Percentiles rank a stretch among this genome's conserved stretches.
Conservation (phyloP, 2,797 vertebrate species). For the Scomberomorus guttatus region DNA sequence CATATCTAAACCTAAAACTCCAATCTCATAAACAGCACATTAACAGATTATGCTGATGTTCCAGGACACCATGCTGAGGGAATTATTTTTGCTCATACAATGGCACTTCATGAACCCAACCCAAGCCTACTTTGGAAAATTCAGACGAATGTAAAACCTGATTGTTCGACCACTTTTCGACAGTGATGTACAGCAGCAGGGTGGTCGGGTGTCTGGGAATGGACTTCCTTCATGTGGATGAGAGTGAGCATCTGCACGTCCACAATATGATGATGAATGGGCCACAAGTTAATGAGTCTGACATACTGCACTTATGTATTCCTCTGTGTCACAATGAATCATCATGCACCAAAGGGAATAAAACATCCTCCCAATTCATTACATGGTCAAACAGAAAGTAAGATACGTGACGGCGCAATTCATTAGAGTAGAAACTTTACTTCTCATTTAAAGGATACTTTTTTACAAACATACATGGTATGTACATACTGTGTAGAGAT, state of each 20-base stretch:
- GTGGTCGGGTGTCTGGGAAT: slow-evolving; percentile 23
- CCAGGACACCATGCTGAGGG: slow-evolving; percentile 31
- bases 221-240: slow-evolving; percentile 8
- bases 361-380: slow-evolving; percentile 21
- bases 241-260: slow-evolving; percentile 66
- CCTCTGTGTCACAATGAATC: slow-evolving; percentile 61
- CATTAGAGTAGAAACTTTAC: slow-evolving; percentile 67
- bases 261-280: slow-evolving; percentile 60
- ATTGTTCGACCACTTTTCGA: slow-evolving; percentile 9
- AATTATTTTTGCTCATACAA: slow-evolving; percentile 50
- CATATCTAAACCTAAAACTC: slow-evolving; percentile 24
- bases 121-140: slow-evolving; percentile 19
- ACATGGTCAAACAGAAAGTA: slow-evolving; percentile 25
- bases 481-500: neutral
- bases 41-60: slow-evolving; percentile 61
- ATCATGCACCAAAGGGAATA: slow-evolving; percentile 35
- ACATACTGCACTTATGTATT: slow-evolving; percentile 70
- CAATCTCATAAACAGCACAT: slow-evolving; percentile 59
- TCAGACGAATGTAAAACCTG: neutral
- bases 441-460: slow-evolving; percentile 33
- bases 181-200: neutral
- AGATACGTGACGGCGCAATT: slow-evolving; percentile 39
- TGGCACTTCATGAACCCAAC: slow-evolving; percentile 14
- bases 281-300: slow-evolving; percentile 65
- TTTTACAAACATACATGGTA: slow-evolving; percentile 34